phyloP scores from a whole-genome alignment of 2,113 vertebrate species.

The Columba janthina region DNA sequence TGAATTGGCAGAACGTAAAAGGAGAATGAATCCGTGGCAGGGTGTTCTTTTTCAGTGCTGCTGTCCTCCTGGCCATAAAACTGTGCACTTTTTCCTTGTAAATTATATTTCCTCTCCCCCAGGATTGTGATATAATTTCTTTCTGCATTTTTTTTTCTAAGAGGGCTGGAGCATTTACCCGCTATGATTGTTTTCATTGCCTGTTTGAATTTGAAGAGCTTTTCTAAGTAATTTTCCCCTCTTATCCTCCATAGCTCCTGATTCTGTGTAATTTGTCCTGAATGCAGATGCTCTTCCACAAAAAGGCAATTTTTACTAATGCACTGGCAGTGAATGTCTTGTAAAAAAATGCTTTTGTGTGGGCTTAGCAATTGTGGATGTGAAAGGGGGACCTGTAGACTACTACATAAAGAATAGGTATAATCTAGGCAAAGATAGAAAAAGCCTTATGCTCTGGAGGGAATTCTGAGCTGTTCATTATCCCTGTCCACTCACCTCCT shows the following conservation, averaged over 20 bases:
- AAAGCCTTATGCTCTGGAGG: neutral
- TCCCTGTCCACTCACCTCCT: neutral
- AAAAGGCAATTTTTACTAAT: slow-evolving; percentile 8
- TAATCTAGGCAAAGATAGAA: neutral
- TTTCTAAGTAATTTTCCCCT: slow-evolving; percentile 23
- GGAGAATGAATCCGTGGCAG: slow-evolving; percentile 48
- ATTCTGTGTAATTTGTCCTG: neutral
- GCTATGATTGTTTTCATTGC: slow-evolving; percentile 8
- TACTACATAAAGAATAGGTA: neutral
- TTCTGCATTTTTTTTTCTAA: neutral
- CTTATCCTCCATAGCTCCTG: neutral
- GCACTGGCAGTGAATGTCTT: neutral
- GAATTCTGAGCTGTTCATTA: neutral
- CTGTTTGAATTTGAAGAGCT: slow-evolving; percentile 57
- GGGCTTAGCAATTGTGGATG: neutral
- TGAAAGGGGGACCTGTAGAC: neutral
- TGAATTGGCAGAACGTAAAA: slow-evolving; percentile 60
- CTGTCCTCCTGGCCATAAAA: slow-evolving; percentile 51
- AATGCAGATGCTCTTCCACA: neutral
- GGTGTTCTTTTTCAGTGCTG: slow-evolving; percentile 57
- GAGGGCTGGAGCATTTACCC: neutral
- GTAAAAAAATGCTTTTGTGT: neutral
- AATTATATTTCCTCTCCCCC: slow-evolving; percentile 41
- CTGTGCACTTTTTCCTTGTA: slow-evolving; percentile 48
- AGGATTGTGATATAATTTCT: slow-evolving; percentile 43